Evolutionary conservation across 2,888 invertebrate species (phyloP).

Genomic region (Dichetophora obliterata): DNA sequence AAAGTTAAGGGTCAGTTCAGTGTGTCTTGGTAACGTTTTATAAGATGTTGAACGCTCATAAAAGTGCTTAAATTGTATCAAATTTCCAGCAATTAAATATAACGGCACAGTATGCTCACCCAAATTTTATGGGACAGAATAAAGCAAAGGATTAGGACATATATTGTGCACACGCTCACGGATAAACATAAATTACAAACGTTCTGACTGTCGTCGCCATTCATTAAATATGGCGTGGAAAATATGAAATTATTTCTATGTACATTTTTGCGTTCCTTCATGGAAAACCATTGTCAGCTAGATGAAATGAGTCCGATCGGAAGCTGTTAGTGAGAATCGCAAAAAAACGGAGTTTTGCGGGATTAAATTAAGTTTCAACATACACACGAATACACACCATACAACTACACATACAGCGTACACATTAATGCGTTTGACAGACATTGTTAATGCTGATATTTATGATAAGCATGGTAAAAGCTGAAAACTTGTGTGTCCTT

Average conservation of each 20-base stretch:
- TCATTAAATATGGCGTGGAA: background rate
- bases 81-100: constrained; percentile 15
- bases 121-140: background rate
- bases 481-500: no score
- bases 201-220: no score
- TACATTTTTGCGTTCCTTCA: no score
- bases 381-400: background rate
- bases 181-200: background rate
- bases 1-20: background rate
- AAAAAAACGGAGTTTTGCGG: background rate
- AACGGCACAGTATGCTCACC: background rate
- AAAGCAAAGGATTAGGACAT: constrained; percentile 15
- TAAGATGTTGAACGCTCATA: background rate
- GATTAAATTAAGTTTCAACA: constrained; percentile 21
- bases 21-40: background rate
- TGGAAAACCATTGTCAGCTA: background rate
- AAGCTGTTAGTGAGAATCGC: background rate
- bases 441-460: no score
- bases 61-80: constrained; percentile 22
- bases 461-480: no score
- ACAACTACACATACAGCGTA: background rate
- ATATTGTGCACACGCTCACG: background rate
- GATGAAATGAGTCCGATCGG: background rate
- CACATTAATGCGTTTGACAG: background rate
- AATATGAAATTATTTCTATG: background rate